Conservation (phyloP, 2,113 vertebrate genomes). For the Alaudala cheleensis region DNA sequence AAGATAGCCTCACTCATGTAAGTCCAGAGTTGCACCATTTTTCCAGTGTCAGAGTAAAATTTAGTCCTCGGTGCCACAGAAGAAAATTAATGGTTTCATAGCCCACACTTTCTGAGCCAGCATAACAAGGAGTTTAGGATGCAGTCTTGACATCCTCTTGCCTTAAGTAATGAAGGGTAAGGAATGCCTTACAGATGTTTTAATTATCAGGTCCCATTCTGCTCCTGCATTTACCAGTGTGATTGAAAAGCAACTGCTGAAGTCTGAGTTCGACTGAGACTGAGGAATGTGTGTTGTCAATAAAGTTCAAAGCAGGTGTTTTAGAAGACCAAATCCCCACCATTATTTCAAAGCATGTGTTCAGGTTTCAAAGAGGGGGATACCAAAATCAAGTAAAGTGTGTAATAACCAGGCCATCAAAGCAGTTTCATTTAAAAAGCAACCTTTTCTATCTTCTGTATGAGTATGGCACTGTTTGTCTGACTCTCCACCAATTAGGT, state of each 20-base stretch:
- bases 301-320: neutral
- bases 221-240: neutral
- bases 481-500: neutral
- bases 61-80: neutral
- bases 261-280: neutral
- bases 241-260: neutral
- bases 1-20: neutral
- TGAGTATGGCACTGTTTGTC: neutral
- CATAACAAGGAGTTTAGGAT: neutral
- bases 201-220: neutral
- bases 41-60: neutral
- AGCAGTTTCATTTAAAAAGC: neutral
- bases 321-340: neutral
- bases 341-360: neutral
- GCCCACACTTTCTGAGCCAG: neutral
- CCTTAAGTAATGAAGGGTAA: neutral
- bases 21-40: neutral
- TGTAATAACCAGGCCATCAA: neutral
- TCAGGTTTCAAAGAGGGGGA: neutral
- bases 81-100: neutral
- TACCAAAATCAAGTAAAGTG: neutral
- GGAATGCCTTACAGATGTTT: neutral
- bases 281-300: neutral
- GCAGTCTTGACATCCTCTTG: neutral
- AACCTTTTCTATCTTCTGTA: neutral